Evolutionary conservation across 1,140 invertebrate species (phyloP), one percentile per base, ranked within the genome.

Genomic region (Stegodyphus mimosarum): DNA sequence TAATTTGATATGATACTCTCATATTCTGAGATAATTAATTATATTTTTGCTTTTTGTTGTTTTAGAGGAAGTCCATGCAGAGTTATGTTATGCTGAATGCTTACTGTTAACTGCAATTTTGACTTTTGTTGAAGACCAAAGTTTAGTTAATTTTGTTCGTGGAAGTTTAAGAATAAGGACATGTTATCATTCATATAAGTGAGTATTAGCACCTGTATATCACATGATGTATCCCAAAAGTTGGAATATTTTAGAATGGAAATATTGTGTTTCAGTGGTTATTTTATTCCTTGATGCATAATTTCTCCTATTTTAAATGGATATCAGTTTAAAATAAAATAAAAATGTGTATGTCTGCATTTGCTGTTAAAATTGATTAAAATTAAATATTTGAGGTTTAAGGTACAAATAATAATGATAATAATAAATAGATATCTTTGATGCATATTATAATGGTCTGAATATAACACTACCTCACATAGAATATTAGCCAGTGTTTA

Each of bases 71-170:
- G 94, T 97, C 18, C 98, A 99, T 92, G 98, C 98, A 4, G 97
- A 99, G 90, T 90, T 99, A 49, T 97, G 96, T 89, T 96, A 97
- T 91, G 97, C 97, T 15, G 97, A 99, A 91, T 94, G 95, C 60
- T 91, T 98, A 9, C 91, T 99, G 50, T 91, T 98, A 33, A 94
- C 96, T 88, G 95, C 98, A 3, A 92, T 98, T 89, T 92, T 99
- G 63, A 96, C 95, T 11, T 97, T 98, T 90, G 94, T 98, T 88
- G 96, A 98, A 89, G 97, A 99, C 89, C 98, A 99, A 90, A 98
- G 95, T 88, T 91, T 99, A 64, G 93, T 97, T 15, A 97, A 96
- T 90, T 96, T 99, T 89, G 94, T 99, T 48, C 96, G 96, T 89
- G 97, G 97, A 85, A 96, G 96, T 85, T 91, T 99, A 60, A 97